These are phyloP conservation scores for Latrodectus hesperus DNA, from an alignment of 2,888 invertebrate genomes.

Conservation along the genomic window DNA sequence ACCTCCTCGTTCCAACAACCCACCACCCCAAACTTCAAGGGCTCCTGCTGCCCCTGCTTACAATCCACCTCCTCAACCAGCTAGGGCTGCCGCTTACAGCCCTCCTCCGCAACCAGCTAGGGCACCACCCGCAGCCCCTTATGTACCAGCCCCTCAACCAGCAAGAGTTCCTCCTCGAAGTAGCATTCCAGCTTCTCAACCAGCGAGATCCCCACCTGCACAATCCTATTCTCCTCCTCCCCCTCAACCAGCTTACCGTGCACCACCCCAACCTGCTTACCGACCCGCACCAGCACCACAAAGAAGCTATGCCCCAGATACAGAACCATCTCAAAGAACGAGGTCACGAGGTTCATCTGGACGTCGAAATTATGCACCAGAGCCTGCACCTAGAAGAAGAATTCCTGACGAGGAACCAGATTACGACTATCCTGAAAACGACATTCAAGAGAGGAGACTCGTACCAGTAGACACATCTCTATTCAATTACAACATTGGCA, in stretches of 20 bases:
- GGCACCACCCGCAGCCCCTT: conserved; percentile 4
- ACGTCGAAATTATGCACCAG: conserved; percentile 2
- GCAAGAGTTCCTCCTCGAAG: neutral
- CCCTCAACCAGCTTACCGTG: conserved; percentile 12
- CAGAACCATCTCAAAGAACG: neutral
- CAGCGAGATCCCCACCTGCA: neutral
- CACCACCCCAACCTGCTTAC: conserved; percentile 6
- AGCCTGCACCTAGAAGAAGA: neutral
- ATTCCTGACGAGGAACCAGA: conserved; percentile 16
- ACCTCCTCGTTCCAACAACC: neutral
- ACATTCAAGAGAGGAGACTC: conserved; percentile 43
- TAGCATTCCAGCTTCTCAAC: conserved; percentile 29
- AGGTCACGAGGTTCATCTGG: neutral
- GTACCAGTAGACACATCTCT: conserved; percentile 54
- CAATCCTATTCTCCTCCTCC: conserved; percentile 13
- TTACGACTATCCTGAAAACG: conserved; percentile 59
- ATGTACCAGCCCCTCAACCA: neutral
- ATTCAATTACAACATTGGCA: conserved; percentile 59
- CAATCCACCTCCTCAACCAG: conserved; percentile 36
- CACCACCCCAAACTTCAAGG: neutral
- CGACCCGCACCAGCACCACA: neutral
- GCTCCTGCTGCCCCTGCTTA: neutral
- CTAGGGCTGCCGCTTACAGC: neutral
- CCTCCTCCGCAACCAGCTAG: conserved; percentile 24
- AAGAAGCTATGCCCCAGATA: neutral